Base-by-base conservation (phyloP, 2,888 invertebrate genomes). In the Cheilosia grossa region DNA sequence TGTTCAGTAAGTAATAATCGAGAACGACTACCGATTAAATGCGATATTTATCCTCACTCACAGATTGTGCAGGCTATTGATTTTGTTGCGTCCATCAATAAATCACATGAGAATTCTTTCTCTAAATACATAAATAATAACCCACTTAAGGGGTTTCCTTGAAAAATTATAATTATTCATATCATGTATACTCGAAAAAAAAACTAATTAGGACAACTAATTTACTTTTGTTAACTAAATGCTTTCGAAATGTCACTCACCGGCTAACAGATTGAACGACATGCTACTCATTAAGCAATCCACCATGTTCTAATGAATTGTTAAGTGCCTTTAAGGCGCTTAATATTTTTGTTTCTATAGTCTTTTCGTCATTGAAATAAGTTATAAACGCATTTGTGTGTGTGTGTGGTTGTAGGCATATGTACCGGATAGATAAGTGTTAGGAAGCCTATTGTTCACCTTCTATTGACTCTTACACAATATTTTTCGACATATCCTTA, bases 401-500 rank as follows among this genome's bases (percentile, higher is more conserved):
- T 54, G 42, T 53, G 30, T 49, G 42, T n/a, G 2, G 21, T 21
- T 42, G 13, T 7, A n/a, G 10, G 33, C 13, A 6, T 53, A 51
- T 24, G 7, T 27, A 30, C 19, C 27, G 17, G 40, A 42, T 66
- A 59, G 40, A 42, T 66, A 59, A 33, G 33, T 44, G 59, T 72
- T 44, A 53, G 30, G 33, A 51, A n/a, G 44, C 58, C 33, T 49
- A 15, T 33, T 37, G 66, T 66, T 56, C 40, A 73, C 66, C 37
- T 66, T 73, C 44, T 37, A 53, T 66, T 73, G 44, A 53, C 54
- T 63, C 44, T 58, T 56, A 58, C 61, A 69, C 54, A 69, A 69
- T 69, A 81, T 69, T 81, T 81, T 75, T 75, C 75, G 64, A 75
- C 58, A 81, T 70, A 66, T 72, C 58, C 66, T 42, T 77, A 59